Evolutionary conservation across 2,113 vertebrate species (phyloP).

Genomic region (Forbesichthys agassizii): DNA sequence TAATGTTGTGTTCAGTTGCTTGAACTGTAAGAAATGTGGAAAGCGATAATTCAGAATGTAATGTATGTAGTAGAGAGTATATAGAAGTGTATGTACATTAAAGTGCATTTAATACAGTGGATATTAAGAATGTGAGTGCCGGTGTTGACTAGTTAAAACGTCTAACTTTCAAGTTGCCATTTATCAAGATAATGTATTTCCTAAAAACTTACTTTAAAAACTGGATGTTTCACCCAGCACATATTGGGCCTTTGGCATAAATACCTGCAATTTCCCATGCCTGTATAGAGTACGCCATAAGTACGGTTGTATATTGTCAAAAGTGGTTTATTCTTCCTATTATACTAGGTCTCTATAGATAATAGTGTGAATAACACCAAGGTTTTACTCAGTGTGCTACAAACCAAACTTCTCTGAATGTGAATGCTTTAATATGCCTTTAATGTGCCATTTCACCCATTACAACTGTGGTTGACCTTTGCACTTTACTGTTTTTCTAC

Average conservation of each 20-base stretch:
- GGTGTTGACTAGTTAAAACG: conserved; percentile 2
- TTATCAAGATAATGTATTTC: neutral
- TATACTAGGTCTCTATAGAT: conserved; percentile 2
- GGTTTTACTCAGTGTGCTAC: conserved; percentile 21
- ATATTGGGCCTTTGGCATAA: conserved; percentile 26
- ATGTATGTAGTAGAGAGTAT: neutral
- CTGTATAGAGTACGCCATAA: conserved; percentile 47
- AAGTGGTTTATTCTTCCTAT: conserved; percentile 25
- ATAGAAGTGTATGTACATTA: conserved; percentile 1
- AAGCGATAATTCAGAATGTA: neutral
- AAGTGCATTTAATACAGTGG: neutral
- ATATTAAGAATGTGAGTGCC: neutral
- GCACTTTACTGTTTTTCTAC: conserved; percentile 74
- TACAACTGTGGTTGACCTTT: conserved; percentile 59
- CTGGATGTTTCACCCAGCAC: conserved; percentile 7
- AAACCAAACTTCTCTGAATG: conserved; percentile 6
- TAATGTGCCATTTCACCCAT: conserved; percentile 18
- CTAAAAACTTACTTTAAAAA: conserved; percentile 23
- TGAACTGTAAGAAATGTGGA: conserved; percentile 2
- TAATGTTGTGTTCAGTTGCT: neutral
- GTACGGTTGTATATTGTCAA: conserved; percentile 52
- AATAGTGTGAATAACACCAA: conserved; percentile 39
- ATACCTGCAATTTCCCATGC: neutral
- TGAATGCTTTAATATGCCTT: neutral
- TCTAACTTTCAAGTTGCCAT: neutral